Percentiles rank a stretch among this genome's conserved stretches.
phyloP scores from a whole-genome alignment of 23 tunicate species.

The Phallusia fumigata region DNA sequence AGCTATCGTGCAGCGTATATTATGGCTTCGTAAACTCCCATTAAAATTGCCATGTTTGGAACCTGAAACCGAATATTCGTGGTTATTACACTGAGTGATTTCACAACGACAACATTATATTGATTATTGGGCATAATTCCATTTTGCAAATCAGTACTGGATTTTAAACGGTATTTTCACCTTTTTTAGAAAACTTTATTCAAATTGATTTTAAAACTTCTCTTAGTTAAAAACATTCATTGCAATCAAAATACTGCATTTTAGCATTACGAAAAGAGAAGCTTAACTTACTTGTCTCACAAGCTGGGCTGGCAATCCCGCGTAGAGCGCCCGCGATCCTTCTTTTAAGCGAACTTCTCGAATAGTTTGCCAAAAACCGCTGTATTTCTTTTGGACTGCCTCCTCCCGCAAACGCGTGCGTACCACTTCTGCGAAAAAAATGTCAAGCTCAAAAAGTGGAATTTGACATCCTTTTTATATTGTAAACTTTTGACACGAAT shows the following conservation, averaged over 20 bases:
- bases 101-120: no score
- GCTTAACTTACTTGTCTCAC: conserved; percentile 71
- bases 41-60: conserved; percentile 77
- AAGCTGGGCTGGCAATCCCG: conserved; percentile 70
- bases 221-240: no score
- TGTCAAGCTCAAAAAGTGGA: background rate
- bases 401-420: conserved; percentile 82
- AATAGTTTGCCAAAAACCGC: conserved; percentile 57
- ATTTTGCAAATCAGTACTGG: no score
- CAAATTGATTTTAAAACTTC: no score
- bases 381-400: conserved; percentile 50
- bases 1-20: conserved; percentile 21
- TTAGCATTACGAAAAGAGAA: no score
- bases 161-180: no score
- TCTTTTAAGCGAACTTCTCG: conserved; percentile 44
- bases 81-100: no score
- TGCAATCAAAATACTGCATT: no score
- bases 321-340: conserved; percentile 67
- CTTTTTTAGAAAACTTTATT: no score
- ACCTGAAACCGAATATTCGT: conserved; percentile 40
- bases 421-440: conserved; percentile 52
- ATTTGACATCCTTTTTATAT: no score
- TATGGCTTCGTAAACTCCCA: conserved; percentile 85
- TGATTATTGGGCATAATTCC: no score
- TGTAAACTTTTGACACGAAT: no score